Percentiles rank a stretch among this genome's conserved stretches.
These are phyloP conservation scores for Cyphomyrmex costatus DNA, from an alignment of 1,140 invertebrate genomes.

Conservation along the genomic window DNA sequence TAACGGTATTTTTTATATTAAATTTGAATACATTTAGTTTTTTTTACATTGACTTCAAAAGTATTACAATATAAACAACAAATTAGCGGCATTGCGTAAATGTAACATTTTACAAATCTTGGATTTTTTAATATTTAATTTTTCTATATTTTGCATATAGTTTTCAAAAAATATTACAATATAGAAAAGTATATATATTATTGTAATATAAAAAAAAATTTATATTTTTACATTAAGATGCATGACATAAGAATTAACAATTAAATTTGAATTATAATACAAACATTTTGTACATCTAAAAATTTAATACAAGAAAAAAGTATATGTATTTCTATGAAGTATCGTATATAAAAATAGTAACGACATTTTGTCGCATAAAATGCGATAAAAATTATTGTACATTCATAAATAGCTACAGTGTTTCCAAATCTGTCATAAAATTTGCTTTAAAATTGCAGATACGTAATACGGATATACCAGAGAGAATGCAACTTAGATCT, in stretches of 20 bases:
- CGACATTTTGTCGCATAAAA: background rate
- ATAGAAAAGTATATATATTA: background rate
- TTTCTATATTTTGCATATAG: background rate
- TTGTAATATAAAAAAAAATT: background rate
- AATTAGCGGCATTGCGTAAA: too few species aligned
- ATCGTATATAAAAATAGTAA: background rate
- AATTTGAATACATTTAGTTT: background rate
- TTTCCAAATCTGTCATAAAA: background rate
- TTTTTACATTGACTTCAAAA: background rate
- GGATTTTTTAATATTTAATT: background rate
- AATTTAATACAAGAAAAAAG: constrained; percentile 10
- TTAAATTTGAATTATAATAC: background rate
- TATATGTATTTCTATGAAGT: background rate
- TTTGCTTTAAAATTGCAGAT: constrained; percentile 87
- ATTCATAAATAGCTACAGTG: background rate
- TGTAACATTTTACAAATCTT: background rate
- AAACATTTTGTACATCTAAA: background rate
- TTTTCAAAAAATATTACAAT: background rate
- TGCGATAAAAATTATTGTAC: background rate
- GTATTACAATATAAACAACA: too few species aligned
- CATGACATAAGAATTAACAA: background rate
- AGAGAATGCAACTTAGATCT: constrained; percentile 96
- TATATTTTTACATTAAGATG: background rate
- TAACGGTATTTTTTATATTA: background rate
- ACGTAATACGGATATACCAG: constrained; percentile 95